Evolutionary conservation across 2,113 vertebrate genomes (phyloP).

Genomic region (Eclectus roratus): DNA sequence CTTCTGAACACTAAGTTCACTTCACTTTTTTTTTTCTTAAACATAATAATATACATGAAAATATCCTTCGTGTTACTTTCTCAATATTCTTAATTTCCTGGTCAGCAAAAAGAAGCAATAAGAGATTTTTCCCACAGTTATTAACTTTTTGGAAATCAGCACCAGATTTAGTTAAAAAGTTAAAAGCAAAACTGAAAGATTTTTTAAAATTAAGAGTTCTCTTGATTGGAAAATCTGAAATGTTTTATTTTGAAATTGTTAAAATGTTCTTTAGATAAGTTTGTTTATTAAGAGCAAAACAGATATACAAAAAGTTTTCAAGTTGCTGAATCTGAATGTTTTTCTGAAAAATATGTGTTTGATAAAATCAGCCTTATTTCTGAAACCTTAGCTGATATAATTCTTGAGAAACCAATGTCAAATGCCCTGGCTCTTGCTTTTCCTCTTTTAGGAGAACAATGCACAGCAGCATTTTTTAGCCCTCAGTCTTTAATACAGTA

Average conservation of each 20-base stretch:
- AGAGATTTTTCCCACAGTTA: not conserved
- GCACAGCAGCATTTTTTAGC: not conserved
- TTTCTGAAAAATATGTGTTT: not conserved
- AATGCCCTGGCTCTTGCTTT: not conserved
- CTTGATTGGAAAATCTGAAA: not conserved
- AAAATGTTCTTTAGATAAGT: not conserved
- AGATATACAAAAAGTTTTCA: not conserved
- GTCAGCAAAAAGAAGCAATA: not conserved
- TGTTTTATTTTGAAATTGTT: not conserved
- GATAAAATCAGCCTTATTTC: not conserved
- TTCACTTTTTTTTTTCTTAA: not conserved
- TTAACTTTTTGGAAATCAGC: not conserved
- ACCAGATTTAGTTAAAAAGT: not conserved
- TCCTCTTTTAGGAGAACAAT: not conserved
- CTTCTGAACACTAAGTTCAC: not conserved
- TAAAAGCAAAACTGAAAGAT: not conserved
- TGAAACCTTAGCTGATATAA: not conserved
- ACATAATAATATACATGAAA: not conserved
- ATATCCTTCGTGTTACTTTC: not conserved
- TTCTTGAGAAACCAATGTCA: not conserved
- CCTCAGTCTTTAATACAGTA: not conserved
- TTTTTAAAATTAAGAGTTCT: not conserved
- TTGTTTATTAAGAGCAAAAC: not conserved
- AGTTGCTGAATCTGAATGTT: not conserved
- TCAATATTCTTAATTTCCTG: not conserved